Evolutionary conservation across 92 coral and sea anemone species (phyloP), one percentile per base, ranked within the genome.

Genomic region (Paramuricea clavata): DNA sequence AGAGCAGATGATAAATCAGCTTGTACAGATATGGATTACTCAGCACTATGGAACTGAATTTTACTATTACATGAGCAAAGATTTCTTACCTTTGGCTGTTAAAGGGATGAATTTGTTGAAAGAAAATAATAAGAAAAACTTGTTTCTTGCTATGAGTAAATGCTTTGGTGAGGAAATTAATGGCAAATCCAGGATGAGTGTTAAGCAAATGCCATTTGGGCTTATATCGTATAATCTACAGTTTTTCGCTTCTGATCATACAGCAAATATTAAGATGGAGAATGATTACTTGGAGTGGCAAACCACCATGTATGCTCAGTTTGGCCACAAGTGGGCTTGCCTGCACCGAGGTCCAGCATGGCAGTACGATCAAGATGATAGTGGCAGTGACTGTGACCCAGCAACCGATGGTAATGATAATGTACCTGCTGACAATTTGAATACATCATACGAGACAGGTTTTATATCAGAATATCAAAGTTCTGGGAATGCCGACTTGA

Each of bases 131-230:
- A 67, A 67, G 73, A 30, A 67, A 67, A 67, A 67, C 73, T 67
- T 67, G 22, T 54, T 54, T 54, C 62, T 54, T 54, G 23, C 62
- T 54, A 54, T 54, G 62, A 8, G 2, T 0, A 67, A 67, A 67
- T 67, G 73, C 12, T 67, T 67, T 67, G 73, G 73, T 0, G 73
- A 67, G 73, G 73, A 67, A 67, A 30, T 67, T 67, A 67, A 67
- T 67, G 73, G 73, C 35, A 67, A 67, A 67, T 22, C 73, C 12
- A 67, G 73, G 41, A 67, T 67, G 73, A 2, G 1, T 21, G 62
- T 54, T 54, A 54, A 54, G 3, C 62, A 54, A 54, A 54, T 54
- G 62, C 62, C 62, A 10, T 54, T 54, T 13, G 62, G 62, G 62
- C 62, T 19, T 0, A 54, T 54, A 54, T 54, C 62, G 0, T 54